A percentile compares a stretch with the other conserved stretches of the same genome.
Conservation (phyloP, 2,888 invertebrate genomes). For the Salticus scenicus region DNA sequence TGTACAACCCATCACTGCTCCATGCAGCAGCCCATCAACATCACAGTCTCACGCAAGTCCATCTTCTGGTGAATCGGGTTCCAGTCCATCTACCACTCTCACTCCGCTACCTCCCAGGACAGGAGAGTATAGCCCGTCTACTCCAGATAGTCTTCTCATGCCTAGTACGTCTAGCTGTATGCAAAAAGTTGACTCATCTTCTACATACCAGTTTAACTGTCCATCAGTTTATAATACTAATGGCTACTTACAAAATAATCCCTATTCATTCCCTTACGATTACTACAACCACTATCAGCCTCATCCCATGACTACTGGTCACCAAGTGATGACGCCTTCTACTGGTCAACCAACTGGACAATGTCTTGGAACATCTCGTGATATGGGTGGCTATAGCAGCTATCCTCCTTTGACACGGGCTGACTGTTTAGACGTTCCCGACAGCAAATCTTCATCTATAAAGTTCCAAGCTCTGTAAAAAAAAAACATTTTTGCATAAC, state of each 20-base stretch:
- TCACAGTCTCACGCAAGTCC: slow-evolving; percentile 61
- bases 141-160: slow-evolving; percentile 71
- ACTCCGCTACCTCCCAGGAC: slow-evolving; percentile 21
- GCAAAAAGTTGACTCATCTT: slow-evolving; percentile 64
- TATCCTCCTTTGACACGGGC: slow-evolving; percentile 23
- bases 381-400: slow-evolving; percentile 21
- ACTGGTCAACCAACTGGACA: slow-evolving; percentile 25
- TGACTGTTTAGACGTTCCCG: slow-evolving; percentile 37
- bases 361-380: slow-evolving; percentile 34
- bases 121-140: slow-evolving; percentile 54
- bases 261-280: slow-evolving; percentile 80
- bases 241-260: slow-evolving; percentile 79
- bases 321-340: slow-evolving; percentile 21
- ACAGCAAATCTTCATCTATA: slow-evolving; percentile 20
- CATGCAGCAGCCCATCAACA: slow-evolving; percentile 73
- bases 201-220: slow-evolving; percentile 76
- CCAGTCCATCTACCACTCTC: slow-evolving; percentile 40
- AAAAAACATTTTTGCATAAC: too few species aligned
- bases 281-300: slow-evolving; percentile 85
- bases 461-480: slow-evolving; percentile 24
- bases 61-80: slow-evolving; percentile 72
- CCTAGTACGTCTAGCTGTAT: slow-evolving; percentile 64
- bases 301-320: slow-evolving; percentile 76
- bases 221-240: slow-evolving; percentile 73
- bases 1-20: slow-evolving; percentile 72